Conservation (phyloP, 2,888 invertebrate species). For the Acleris sparsana region DNA sequence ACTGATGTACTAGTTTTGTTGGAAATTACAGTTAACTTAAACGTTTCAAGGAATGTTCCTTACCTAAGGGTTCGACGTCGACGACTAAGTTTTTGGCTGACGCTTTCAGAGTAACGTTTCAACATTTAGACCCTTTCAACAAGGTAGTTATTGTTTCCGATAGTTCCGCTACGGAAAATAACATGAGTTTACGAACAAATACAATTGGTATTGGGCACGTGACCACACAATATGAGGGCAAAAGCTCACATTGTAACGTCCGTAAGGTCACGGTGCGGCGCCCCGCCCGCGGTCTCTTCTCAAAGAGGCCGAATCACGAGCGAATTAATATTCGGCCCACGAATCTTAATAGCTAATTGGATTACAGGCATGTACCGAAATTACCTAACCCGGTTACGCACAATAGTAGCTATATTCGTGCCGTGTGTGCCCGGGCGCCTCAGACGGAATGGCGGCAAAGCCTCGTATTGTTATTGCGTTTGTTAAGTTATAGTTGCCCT, state of each 20-base stretch:
- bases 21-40: conserved; percentile 15
- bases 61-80: not conserved
- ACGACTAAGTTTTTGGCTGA: not conserved
- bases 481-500: conserved; percentile 60
- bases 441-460: conserved; percentile 47
- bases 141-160: conserved; percentile 2
- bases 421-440: conserved; percentile 40
- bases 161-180: conserved; percentile 11
- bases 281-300: conserved; percentile 59
- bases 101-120: not conserved
- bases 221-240: conserved; percentile 40
- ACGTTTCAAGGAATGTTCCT: conserved; percentile 11
- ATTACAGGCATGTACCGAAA: conserved; percentile 81
- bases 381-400: conserved; percentile 79
- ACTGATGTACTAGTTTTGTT: conserved; percentile 14
- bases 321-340: conserved; percentile 81
- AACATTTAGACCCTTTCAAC: conserved; percentile 1
- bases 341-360: conserved; percentile 84
- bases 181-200: conserved; percentile 25
- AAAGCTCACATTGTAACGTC: conserved; percentile 47
- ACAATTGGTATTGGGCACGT: conserved; percentile 47
- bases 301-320: conserved; percentile 66
- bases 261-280: conserved; percentile 62
- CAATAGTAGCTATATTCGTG: conserved; percentile 72
- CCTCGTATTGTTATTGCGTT: conserved; percentile 59